Percentiles rank a stretch among this genome's conserved stretches.
These are phyloP conservation scores for Tipula unca DNA, from an alignment of 2,888 invertebrate species.

Conservation along the genomic window DNA sequence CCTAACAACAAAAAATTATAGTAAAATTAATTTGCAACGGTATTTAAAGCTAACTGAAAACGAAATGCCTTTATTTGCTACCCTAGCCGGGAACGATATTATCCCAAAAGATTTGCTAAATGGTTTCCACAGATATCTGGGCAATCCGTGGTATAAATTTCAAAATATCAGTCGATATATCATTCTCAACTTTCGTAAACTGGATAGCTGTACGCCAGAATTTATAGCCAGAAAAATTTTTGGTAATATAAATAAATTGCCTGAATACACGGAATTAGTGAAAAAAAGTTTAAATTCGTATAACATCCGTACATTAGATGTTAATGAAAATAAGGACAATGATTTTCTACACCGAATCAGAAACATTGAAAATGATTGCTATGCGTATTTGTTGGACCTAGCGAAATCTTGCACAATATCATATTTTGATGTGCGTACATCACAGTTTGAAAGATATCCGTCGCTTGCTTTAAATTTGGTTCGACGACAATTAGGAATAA, in stretches of 20 bases:
- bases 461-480: not conserved
- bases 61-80: not conserved
- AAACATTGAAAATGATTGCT: not conserved
- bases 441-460: not conserved
- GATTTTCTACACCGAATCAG: not conserved
- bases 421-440: not conserved
- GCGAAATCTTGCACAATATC: not conserved
- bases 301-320: not conserved
- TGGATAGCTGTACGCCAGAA: not conserved
- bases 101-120: not conserved
- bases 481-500: not conserved
- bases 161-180: not conserved
- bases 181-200: not conserved
- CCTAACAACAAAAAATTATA: not conserved
- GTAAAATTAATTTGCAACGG: not conserved
- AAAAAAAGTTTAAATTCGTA: not conserved
- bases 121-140: not conserved
- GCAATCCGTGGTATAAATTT: not conserved
- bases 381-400: not conserved
- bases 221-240: not conserved
- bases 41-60: not conserved
- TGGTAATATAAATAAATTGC: not conserved
- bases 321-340: not conserved
- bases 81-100: not conserved
- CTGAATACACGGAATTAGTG: not conserved